Conservation (phyloP, 2,888 invertebrate species). For the Stictocephala bisonia region DNA sequence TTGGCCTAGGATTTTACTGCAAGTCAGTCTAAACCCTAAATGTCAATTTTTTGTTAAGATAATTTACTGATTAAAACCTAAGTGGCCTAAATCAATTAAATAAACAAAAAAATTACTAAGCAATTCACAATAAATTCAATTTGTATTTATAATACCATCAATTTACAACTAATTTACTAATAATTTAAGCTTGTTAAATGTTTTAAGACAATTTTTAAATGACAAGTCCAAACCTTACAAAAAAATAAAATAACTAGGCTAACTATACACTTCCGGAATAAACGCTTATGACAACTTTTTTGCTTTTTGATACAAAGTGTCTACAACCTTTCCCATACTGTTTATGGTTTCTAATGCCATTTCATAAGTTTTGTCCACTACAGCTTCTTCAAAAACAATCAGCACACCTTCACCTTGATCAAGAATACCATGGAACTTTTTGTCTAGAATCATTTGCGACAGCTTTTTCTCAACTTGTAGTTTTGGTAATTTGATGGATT, state of each 20-base stretch:
- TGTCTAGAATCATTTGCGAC: constrained; percentile 98
- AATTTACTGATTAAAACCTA: no score
- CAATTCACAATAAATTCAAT: constrained; percentile 19
- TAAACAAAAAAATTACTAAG: no score
- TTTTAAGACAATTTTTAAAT: constrained; percentile 13
- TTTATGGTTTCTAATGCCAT: constrained; percentile 97
- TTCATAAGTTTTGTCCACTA: constrained; percentile 97
- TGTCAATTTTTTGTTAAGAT: no score
- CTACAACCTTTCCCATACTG: constrained; percentile 99
- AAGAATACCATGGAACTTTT: constrained; percentile 95
- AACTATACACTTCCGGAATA: constrained; percentile 15
- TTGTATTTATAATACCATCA: constrained; percentile 6
- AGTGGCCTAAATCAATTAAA: no score
- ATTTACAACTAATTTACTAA: constrained; percentile 21
- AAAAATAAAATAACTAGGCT: constrained; percentile 26
- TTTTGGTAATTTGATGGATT: constrained; percentile 89
- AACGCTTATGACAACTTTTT: constrained; percentile 79
- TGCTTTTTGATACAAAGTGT: constrained; percentile 98
- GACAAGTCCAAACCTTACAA: constrained; percentile 33
- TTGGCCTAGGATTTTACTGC: no score
- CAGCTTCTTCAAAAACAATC: constrained; percentile 96
- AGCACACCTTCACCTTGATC: constrained; percentile 99
- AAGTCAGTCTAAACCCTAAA: no score
- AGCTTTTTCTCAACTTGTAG: constrained; percentile 97
- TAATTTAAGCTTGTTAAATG: constrained; percentile 12